Evolutionary conservation across 2,797 vertebrate species (phyloP), one percentile per base, ranked within the genome.

Genomic region (Rhadinocentrus ornatus): DNA sequence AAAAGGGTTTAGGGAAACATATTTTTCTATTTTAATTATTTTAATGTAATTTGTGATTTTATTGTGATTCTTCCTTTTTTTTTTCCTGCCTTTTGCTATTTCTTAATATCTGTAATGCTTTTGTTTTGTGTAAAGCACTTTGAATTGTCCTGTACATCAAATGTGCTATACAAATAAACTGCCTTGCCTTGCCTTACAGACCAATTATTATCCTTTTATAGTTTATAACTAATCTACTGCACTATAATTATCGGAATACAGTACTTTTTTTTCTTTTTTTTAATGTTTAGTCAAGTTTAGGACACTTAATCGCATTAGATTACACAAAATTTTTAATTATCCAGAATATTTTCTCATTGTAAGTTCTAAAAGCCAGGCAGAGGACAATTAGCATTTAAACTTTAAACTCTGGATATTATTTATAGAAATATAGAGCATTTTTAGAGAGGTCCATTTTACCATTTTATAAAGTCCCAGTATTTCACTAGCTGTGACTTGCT

Each of bases 391-490:
- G 64, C 72, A 64, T 86, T 86, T 85, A 39, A 27, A 53, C 37
- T 69, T 50, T 66, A 58, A 71, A 34, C 46, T 68, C 50, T 67
- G 34, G 68, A 70, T 85, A 75, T 82, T 71, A 81, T 88, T 85
- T 84, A 81, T 75, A 57, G 68, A 79, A 85, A 83, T 76, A 78
- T 81, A 44, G 24, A 60, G 64, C 64, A 71, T 81, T 84, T 84
- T 88, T 78, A 65, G 56, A 74, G 55, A 86, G 62, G 34, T 75
- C 54, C 65, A 71, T 83, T 89, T 90, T 83, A 89, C 89, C 85
- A 88, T 89, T 90, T 92, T 56, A 90, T 88, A 44, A 69, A 85
- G 75, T 87, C 84, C 82, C 79, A 81, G 82, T 66, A 68, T 80
- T 81, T 84, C 84, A 80, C 84, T 71, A 65, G 79, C 87, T 84